Conservation (phyloP, 2,797 vertebrate species). For the Kryptopterus vitreolus region DNA sequence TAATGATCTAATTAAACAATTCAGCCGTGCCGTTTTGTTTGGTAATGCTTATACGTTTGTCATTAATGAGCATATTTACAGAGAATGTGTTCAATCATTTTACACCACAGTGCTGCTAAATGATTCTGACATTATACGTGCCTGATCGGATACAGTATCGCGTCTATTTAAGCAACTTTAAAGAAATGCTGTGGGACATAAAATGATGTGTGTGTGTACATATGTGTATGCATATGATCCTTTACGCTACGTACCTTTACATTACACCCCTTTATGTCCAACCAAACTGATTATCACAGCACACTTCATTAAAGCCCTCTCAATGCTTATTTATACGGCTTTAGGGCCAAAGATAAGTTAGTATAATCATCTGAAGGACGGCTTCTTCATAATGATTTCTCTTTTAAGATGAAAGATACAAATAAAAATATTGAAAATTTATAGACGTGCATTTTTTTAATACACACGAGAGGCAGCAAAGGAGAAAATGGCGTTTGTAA, state of each 20-base stretch:
- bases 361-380: constrained; percentile 65
- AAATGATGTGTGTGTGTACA: too few species aligned
- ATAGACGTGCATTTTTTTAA: neutral
- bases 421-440: neutral
- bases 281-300: constrained; percentile 28
- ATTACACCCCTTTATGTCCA: neutral
- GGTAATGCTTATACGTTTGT: neutral
- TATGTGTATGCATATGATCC: too few species aligned
- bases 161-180: neutral
- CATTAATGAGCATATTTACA: neutral
- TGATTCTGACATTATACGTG: neutral
- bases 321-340: constrained; percentile 42
- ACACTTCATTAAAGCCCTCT: constrained; percentile 41
- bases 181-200: too few species aligned
- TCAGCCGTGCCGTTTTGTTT: too few species aligned
- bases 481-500: too few species aligned
- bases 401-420: constrained; percentile 58
- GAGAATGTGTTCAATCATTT: neutral
- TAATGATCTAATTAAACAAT: too few species aligned
- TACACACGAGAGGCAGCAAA: too few species aligned
- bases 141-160: neutral
- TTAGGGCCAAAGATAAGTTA: constrained; percentile 55
- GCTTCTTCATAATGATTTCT: constrained; percentile 65
- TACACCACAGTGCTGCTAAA: neutral
- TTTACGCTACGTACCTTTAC: too few species aligned